Evolutionary conservation across 1,140 invertebrate species (phyloP).

Genomic region (Triops cancriformis): DNA sequence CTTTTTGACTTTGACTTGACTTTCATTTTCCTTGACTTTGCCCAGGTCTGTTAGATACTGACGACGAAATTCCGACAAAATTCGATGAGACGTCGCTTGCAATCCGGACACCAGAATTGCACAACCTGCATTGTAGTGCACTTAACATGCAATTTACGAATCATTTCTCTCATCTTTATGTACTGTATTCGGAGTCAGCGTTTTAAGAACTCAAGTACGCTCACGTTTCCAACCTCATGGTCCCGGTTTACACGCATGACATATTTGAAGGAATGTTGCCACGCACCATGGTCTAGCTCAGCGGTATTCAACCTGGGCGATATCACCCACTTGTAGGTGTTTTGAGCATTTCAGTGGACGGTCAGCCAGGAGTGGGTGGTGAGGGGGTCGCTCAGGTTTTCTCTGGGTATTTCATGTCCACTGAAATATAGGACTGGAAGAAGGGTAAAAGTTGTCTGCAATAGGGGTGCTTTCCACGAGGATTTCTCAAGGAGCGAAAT

Average conservation of each 20-base stretch:
- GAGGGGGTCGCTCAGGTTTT: too few species aligned
- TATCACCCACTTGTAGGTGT: too few species aligned
- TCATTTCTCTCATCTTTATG: constrained; percentile 18
- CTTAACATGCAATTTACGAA: not conserved
- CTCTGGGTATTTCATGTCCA: too few species aligned
- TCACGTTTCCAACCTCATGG: constrained; percentile 17
- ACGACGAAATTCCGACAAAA: constrained; percentile 16
- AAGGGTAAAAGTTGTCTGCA: too few species aligned
- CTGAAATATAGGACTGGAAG: too few species aligned
- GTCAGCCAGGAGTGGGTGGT: too few species aligned
- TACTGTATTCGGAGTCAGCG: constrained; percentile 16
- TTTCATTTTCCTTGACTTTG: too few species aligned
- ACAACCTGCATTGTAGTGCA: constrained; percentile 15
- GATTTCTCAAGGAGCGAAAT: too few species aligned
- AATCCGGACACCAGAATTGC: constrained; percentile 9
- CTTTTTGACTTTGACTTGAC: too few species aligned
- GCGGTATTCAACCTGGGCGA: too few species aligned
- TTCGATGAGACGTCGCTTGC: not conserved
- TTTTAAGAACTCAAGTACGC: constrained; percentile 28
- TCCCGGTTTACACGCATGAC: constrained; percentile 26
- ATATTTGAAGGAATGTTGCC: constrained; percentile 24
- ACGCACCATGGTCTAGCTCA: not conserved
- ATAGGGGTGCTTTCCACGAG: too few species aligned
- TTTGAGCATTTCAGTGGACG: too few species aligned
- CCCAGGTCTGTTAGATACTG: constrained; percentile 4